Evolutionary conservation across 2,888 invertebrate genomes (phyloP).

Genomic region (Myathropa florea): DNA sequence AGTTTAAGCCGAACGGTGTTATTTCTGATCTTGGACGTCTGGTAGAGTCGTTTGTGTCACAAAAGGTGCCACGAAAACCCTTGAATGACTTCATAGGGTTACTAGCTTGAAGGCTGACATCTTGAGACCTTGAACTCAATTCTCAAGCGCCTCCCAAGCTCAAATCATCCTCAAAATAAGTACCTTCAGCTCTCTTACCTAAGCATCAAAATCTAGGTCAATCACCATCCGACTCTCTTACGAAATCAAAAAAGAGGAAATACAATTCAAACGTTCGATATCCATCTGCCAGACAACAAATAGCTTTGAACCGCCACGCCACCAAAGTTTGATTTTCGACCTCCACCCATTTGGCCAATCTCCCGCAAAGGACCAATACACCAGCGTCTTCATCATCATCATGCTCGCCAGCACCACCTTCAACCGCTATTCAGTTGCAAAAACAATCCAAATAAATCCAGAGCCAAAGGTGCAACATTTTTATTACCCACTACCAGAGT

Average conservation of each 20-base stretch:
- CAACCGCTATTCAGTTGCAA: conserved; percentile 41
- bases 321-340: conserved; percentile 42
- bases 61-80: too few relatives aligned
- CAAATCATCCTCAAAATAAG: too few relatives aligned
- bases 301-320: conserved; percentile 14
- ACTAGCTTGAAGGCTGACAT: too few relatives aligned
- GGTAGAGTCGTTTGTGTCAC: too few relatives aligned
- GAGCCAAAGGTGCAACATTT: conserved; percentile 67
- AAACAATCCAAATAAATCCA: conserved; percentile 50
- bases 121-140: too few relatives aligned
- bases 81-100: too few relatives aligned
- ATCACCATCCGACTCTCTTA: neutral
- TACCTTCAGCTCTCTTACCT: too few relatives aligned
- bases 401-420: neutral
- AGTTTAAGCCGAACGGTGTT: too few relatives aligned
- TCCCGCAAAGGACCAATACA: conserved; percentile 16
- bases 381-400: neutral
- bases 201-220: neutral
- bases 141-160: too few relatives aligned
- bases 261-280: neutral
- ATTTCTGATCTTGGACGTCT: too few relatives aligned
- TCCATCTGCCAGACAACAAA: neutral
- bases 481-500: conserved; percentile 64
- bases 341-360: conserved; percentile 42
- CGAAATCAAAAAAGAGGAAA: neutral